These are phyloP conservation scores for Coenonympha glycerion DNA, from an alignment of 2,888 invertebrate genomes.

Conservation along the genomic window DNA sequence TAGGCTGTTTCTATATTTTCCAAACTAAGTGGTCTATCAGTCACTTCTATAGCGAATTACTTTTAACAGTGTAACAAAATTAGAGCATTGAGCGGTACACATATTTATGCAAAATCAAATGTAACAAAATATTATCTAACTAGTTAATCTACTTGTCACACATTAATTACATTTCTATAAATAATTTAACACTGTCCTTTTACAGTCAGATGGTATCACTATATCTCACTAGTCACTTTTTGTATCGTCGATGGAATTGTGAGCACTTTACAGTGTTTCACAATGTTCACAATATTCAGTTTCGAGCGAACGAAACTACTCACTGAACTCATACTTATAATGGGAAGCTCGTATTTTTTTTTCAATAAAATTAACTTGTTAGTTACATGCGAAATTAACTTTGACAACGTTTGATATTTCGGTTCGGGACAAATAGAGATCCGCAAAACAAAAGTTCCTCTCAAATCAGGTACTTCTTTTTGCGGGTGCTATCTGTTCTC, in stretches of 20 bases:
- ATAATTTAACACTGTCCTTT: conserved; percentile 39
- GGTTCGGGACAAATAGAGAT: neutral
- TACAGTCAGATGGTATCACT: conserved; percentile 32
- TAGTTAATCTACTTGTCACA: conserved; percentile 47
- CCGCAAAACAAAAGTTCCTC: neutral
- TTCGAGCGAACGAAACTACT: conserved; percentile 44
- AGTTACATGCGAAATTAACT: conserved; percentile 4
- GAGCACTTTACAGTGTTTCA: conserved; percentile 26
- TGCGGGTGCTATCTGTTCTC: neutral
- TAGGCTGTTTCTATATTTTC: neutral
- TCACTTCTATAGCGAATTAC: conserved; percentile 13
- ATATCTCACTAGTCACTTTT: conserved; percentile 29
- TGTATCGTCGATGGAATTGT: conserved; percentile 19
- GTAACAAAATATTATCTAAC: conserved; percentile 40
- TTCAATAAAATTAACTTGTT: conserved; percentile 30
- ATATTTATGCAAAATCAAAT: conserved; percentile 36
- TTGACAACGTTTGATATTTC: neutral
- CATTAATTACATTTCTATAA: conserved; percentile 40
- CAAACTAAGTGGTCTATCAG: conserved; percentile 12
- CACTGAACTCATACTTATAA: conserved; percentile 23
- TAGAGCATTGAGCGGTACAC: conserved; percentile 38
- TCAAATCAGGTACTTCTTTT: neutral
- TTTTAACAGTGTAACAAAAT: conserved; percentile 10
- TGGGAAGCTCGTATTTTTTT: conserved; percentile 33
- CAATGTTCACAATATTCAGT: conserved; percentile 27